Base-by-base conservation (phyloP, 2,888 invertebrate genomes). In the Pycnomerus fuliginosus region DNA sequence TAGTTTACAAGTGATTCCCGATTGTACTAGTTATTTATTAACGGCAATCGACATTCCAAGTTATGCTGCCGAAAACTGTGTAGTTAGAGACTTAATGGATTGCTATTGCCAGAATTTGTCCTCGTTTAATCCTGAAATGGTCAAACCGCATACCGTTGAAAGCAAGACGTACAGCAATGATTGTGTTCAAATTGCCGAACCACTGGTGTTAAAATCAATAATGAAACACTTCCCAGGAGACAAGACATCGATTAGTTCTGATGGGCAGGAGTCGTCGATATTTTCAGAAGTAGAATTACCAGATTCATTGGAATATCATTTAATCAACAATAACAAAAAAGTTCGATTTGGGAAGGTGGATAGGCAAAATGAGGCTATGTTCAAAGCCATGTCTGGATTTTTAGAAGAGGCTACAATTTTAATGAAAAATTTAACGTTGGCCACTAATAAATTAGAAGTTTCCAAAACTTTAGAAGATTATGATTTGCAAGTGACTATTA, bases 321-420 rank as follows among this genome's bases (percentile, higher is more conserved):
- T 50, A 29, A 37, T 45, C 0, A 58, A 61, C 34, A 30, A 38
- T 10, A 48, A 40, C 12, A 67, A 68, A 45, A 68, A 60, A 47
- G 67, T 68, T 0, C 56, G 58, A 16, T 68, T 68, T 22, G 34
- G 37, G 25, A 49, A 40, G 13, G 34, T 24, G 11, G 44, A 49
- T 3, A 16, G 24, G 3, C 56, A 63, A 16, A 57, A 60, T 30
- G 58, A 64, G 8, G 53, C 63, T 16, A 67, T 73, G 57, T 47
- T 69, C 16, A 61, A 65, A 48, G 68, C 67, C 0, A 72, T 74
- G 66, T 65, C 72, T 1, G 64, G 64, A 17, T 74, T 74, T 48
- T 58, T 74, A 41, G 69, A 69, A 48, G 73, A 74, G 62, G 73
- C 73, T 2, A 69, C 71, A 3, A 60, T 56, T 41, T 44, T 74